phyloP scores from a whole-genome alignment of 2,113 vertebrate species.

The Platysteira castanea region DNA sequence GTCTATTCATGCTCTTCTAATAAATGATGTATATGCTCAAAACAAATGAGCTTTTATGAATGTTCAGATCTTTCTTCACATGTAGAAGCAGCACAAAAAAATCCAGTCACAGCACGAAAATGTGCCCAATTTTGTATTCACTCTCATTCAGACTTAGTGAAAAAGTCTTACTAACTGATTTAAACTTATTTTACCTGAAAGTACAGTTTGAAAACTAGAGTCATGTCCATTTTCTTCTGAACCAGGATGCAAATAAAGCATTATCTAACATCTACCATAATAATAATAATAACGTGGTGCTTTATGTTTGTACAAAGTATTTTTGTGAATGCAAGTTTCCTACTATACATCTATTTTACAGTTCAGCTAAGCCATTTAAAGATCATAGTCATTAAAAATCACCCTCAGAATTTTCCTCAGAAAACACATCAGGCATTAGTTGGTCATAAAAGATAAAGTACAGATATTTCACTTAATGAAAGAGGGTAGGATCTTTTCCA shows the following conservation, averaged over 20 bases:
- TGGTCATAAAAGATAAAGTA: neutral
- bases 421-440: rapidly evolving
- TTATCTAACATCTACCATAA: neutral
- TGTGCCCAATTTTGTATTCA: neutral
- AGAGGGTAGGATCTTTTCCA: neutral
- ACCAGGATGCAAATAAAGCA: neutral
- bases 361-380: neutral
- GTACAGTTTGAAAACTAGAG: neutral
- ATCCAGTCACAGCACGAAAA: neutral
- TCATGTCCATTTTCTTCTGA: neutral
- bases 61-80: neutral
- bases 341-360: neutral
- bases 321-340: neutral
- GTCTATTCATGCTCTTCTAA: neutral
- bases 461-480: neutral
- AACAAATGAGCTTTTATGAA: constrained; percentile 22
- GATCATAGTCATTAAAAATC: neutral
- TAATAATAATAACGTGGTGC: neutral
- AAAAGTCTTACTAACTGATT: neutral
- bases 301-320: neutral
- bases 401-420: neutral
- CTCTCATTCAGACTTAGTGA: neutral
- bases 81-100: neutral
- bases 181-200: neutral
- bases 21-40: neutral